A percentile compares a stretch with the other conserved stretches of the same genome.
phyloP scores from a whole-genome alignment of 2,888 invertebrate species.

The Eupithecia subfuscata region DNA sequence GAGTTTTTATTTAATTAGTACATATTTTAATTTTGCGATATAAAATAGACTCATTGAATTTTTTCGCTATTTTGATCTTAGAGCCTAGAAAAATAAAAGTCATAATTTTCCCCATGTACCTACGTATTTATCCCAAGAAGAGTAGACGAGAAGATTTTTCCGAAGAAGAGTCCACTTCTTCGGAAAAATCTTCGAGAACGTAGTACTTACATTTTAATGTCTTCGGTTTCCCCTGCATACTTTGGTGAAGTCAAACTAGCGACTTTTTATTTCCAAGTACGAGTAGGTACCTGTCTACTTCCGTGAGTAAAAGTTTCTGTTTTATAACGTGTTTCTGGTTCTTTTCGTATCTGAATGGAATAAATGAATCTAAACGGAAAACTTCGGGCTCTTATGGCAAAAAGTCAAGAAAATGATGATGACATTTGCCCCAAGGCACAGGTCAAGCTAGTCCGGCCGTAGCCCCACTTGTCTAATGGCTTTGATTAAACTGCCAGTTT shows the following conservation, averaged over 20 bases:
- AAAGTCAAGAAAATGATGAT: slow-evolving; percentile 12
- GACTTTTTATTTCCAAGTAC: background rate
- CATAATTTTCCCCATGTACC: too few relatives aligned
- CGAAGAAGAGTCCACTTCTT: too few relatives aligned
- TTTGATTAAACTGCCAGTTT: slow-evolving; percentile 84
- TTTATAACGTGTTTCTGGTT: background rate
- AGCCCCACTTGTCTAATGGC: slow-evolving; percentile 82
- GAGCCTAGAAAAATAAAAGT: background rate
- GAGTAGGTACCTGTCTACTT: background rate
- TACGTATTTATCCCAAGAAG: too few relatives aligned
- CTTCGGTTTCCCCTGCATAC: background rate
- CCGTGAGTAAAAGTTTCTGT: background rate
- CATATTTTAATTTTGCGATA: background rate
- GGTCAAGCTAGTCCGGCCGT: slow-evolving; percentile 62
- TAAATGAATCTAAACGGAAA: background rate
- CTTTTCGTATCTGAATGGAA: background rate
- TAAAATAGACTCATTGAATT: background rate
- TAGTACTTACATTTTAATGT: background rate
- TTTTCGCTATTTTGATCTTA: background rate
- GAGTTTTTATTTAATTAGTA: background rate
- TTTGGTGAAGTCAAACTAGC: background rate
- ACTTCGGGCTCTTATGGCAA: background rate
- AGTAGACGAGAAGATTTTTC: too few relatives aligned
- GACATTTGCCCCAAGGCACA: slow-evolving; percentile 51
- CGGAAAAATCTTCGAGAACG: background rate